Conservation (phyloP, 1,140 invertebrate genomes). For the Dysdera silvatica region DNA sequence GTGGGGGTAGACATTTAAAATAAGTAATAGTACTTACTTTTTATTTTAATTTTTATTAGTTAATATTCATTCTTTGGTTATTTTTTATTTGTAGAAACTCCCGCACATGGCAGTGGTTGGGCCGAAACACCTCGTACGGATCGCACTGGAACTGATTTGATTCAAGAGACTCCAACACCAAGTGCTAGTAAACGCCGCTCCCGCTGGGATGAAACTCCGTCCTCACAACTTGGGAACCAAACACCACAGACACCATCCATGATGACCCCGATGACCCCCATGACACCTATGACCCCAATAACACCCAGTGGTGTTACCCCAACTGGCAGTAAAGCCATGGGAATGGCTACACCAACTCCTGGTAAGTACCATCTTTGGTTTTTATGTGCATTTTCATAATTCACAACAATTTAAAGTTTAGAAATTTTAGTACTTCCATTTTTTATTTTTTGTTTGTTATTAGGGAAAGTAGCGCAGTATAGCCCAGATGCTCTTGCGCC, state of each 20-base stretch:
- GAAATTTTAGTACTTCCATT: not conserved
- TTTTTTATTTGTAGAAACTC: slow-evolving; percentile 62
- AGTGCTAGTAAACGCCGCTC: slow-evolving; percentile 83
- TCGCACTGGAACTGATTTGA: slow-evolving; percentile 63
- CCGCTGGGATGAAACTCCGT: slow-evolving; percentile 95
- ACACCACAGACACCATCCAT: slow-evolving; percentile 52
- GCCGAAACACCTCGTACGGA: slow-evolving; percentile 96
- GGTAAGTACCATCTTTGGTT: too few species aligned
- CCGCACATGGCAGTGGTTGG: slow-evolving; percentile 88
- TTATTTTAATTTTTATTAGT: too few species aligned
- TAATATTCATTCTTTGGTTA: not conserved
- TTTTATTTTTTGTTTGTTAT: not conserved
- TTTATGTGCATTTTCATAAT: slow-evolving; percentile 9
- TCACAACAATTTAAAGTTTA: not conserved
- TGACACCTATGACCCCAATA: slow-evolving; percentile 42
- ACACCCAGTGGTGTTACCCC: slow-evolving; percentile 78
- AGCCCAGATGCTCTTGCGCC: not conserved
- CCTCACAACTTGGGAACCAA: slow-evolving; percentile 48
- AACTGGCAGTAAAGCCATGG: slow-evolving; percentile 93
- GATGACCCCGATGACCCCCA: slow-evolving; percentile 52
- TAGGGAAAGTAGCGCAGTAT: not conserved
- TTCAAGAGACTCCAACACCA: slow-evolving; percentile 82
- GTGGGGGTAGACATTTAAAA: too few species aligned
- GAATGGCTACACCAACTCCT: slow-evolving; percentile 92
- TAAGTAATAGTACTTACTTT: too few species aligned